Conservation (phyloP, 2,113 vertebrate species). For the Ursus arctos region DNA sequence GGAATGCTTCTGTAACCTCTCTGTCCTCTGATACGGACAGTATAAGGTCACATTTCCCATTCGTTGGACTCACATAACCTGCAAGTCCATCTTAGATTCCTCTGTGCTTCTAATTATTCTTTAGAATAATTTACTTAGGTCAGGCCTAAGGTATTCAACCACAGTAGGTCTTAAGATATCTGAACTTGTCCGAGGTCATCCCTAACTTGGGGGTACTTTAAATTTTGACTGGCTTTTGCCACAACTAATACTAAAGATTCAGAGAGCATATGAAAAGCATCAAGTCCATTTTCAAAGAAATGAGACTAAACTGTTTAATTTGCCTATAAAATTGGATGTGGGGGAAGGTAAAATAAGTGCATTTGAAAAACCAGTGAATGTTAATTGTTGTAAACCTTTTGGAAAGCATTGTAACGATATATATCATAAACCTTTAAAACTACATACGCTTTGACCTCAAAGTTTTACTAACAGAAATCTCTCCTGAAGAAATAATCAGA, state of each 20-base stretch:
- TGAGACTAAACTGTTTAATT: conserved; percentile 2
- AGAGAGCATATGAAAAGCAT: background rate
- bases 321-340: background rate
- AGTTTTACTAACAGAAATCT: conserved; percentile 50
- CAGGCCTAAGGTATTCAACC: conserved; percentile 11
- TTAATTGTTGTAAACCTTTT: conserved; percentile 56
- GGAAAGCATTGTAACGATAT: conserved; percentile 11
- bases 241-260: conserved; percentile 21
- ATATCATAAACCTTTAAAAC: conserved; percentile 43
- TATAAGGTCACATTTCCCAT: background rate
- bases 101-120: conserved; percentile 47
- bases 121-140: conserved; percentile 11
- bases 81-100: background rate
- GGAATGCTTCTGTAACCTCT: background rate
- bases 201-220: background rate
- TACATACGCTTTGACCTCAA: conserved; percentile 13
- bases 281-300: conserved; percentile 40
- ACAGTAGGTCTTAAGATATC: background rate
- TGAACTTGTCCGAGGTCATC: background rate
- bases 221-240: background rate
- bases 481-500: conserved; percentile 40
- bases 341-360: background rate
- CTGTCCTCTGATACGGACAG: background rate
- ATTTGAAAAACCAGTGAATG: conserved; percentile 29
- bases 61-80: background rate